Base-by-base conservation (phyloP, 2,113 vertebrate species). In the Morone saxatilis region DNA sequence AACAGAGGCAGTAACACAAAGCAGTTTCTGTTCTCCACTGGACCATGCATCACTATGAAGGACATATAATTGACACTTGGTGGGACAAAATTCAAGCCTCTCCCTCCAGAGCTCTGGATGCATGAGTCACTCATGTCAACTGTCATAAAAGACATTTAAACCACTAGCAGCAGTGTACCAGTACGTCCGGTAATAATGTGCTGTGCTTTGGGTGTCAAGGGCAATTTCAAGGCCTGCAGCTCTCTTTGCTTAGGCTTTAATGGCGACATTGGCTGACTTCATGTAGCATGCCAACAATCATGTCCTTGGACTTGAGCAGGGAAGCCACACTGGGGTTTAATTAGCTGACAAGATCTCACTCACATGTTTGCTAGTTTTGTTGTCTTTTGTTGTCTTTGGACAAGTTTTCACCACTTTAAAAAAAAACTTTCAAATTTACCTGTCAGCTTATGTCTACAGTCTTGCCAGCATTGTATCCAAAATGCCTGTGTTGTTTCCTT, bases 111-210 rank as follows among this genome's bases (percentile, higher is more conserved):
- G 80, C 84, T 77, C 57, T 59, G 78, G 62, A 48, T 76, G 73
- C 68, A 80, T 78, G 76, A 90, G 75, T 86, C 88, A 87, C 85
- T 88, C 66, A 54, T 80, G 84, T 89, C 86, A 92, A 60, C 85
- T 89, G 83, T 90, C 92, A 90, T 69, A 84, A 81, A 76, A 75
- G 71, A 83, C 83, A 80, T 76, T 73, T 41, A 81, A 70, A 70
- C 80, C 74, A 50, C 51, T 7, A 40, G 83, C 72, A 89, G 78
- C 48, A 57, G 65, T 66, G n/a, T 20, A 80, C 25, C 73, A 56
- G 65, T 56, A 67, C 22, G 47, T 78, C 62, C 43, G 38, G 45
- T 53, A 73, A 60, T 76, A 84, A 88, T 41, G 45, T 38, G 71
- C 79, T 85, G 62, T 69, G 74, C 85, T 78, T 83, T 69, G 74